Conservation (phyloP, 2,113 vertebrate species). For the Synodontis membranacea region DNA sequence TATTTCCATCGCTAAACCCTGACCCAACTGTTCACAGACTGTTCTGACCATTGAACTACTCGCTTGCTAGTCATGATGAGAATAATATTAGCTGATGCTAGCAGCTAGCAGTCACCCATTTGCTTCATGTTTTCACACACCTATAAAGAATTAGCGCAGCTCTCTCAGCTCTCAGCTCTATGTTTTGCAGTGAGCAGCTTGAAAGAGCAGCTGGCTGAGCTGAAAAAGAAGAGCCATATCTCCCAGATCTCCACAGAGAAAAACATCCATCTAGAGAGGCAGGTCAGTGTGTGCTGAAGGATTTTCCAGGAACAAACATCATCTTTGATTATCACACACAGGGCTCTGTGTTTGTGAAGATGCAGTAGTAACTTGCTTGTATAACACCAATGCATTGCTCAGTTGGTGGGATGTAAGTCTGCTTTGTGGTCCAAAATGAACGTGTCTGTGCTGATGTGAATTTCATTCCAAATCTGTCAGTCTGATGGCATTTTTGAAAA, state of each 20-base stretch:
- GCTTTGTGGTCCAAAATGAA: not conserved
- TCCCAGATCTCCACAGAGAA: slow-evolving; percentile 93
- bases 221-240: slow-evolving; percentile 89
- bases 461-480: not conserved
- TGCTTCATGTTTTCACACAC: slow-evolving; percentile 7
- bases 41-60: not conserved
- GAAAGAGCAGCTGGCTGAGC: slow-evolving; percentile 93
- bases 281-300: slow-evolving; percentile 69
- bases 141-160: not conserved
- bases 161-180: slow-evolving; percentile 23
- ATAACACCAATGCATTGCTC: not conserved
- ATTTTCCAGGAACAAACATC: not conserved
- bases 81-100: not conserved
- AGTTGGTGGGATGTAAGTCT: not conserved
- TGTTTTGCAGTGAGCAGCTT: slow-evolving; percentile 83
- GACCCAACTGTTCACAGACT: not conserved
- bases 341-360: not conserved
- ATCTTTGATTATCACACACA: not conserved
- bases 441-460: not conserved
- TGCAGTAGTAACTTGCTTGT: not conserved
- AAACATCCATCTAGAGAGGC: slow-evolving; percentile 89
- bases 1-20: not conserved
- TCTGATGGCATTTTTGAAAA: not conserved
- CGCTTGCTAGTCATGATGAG: not conserved
- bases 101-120: not conserved